Evolutionary conservation across 2,113 vertebrate genomes (phyloP).

Genomic region (Bothrops jararaca): DNA sequence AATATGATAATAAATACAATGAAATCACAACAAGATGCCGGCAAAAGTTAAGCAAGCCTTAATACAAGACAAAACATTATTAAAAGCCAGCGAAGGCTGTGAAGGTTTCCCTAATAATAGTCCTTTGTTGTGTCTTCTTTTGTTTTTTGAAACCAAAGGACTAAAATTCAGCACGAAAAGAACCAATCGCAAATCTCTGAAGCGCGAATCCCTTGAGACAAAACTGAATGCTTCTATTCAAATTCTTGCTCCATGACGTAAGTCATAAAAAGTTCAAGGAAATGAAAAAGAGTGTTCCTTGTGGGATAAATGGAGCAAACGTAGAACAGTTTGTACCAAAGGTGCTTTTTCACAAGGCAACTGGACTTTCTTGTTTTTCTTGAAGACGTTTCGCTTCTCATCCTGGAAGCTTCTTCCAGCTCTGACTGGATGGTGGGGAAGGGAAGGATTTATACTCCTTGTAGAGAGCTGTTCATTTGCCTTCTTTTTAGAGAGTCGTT

Average conservation of each 20-base stretch:
- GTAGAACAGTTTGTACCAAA: not conserved
- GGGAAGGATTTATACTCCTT: too few species aligned
- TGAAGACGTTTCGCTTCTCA: too few species aligned
- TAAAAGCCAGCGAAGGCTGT: not conserved
- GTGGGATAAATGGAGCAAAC: conserved; percentile 38
- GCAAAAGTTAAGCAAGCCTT: not conserved
- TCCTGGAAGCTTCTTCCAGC: too few species aligned
- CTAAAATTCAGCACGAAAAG: not conserved
- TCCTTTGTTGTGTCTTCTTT: not conserved
- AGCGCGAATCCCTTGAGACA: too few species aligned
- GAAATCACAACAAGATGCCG: not conserved
- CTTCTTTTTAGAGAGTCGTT: too few species aligned
- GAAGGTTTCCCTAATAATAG: not conserved
- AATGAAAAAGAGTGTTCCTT: conserved; percentile 26
- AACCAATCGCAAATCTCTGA: not conserved
- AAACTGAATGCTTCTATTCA: not conserved
- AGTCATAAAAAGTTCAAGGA: conserved; percentile 9
- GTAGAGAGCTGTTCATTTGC: too few species aligned
- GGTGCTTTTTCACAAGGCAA: too few species aligned
- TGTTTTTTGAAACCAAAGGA: not conserved
- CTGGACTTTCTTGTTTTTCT: too few species aligned
- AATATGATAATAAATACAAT: not conserved
- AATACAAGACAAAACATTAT: not conserved
- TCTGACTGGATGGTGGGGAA: too few species aligned
- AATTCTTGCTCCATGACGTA: not conserved